Evolutionary conservation across 2,888 invertebrate species (phyloP), one percentile per base, ranked within the genome.

Genomic region (Diarsia dahlii): DNA sequence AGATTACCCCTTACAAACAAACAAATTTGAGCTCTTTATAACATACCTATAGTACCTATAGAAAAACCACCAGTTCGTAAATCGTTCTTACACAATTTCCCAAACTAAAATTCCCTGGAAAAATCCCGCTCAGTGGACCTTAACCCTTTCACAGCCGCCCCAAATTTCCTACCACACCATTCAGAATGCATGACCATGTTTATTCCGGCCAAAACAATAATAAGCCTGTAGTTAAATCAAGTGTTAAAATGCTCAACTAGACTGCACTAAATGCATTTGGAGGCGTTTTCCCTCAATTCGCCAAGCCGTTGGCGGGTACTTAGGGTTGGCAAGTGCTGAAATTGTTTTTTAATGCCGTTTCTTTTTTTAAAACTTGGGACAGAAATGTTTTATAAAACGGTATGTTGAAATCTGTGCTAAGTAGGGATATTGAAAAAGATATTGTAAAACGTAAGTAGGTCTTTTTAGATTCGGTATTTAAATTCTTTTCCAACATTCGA

Each of bases 241-340:
- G 87, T 88, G 89, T 88, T 89, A 88, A 89, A 89, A 88, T 87
- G 89, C 80, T 87, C 84, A 88, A 88, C 87, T 84, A 84, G 89
- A 85, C 89, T 89, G 92, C 90, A 91, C 92, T 92, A 93, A 94
- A 93, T 91, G 91, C 91, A 91, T 92, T 93, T 91, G 89, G 90
- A 91, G 89, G 89, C 89, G 90, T 92, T 90, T 78, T 89, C 82
- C 89, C 82, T 87, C 86, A 85, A 88, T 87, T 88, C 80, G 87
- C 87, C 86, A 88, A 88, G 89, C 89, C 89, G 87, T 91, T 91
- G 91, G 91, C 92, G 89, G 90, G 89, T 89, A 90, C 88, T 80
- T 71, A 87, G 88, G 87, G 88, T 20, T 87, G 87, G 23, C 81
- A 46, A 71, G 73, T 54, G 64, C 13, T 71, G 23, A 82, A 82